phyloP scores from a whole-genome alignment of 2,888 invertebrate genomes.

The Apomyelois bistriatella region DNA sequence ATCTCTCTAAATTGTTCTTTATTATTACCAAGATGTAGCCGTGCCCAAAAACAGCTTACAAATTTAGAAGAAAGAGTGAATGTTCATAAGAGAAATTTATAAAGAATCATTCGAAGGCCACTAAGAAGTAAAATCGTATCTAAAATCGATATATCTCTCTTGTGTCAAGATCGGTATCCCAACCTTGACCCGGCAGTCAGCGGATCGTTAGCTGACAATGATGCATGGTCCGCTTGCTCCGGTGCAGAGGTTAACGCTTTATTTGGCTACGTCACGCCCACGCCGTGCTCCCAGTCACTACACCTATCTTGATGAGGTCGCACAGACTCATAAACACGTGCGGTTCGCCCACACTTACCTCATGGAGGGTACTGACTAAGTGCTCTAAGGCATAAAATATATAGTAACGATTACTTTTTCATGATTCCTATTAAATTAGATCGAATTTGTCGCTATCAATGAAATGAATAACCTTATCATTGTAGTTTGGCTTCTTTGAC shows the following conservation, averaged over 20 bases:
- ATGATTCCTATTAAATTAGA: no score
- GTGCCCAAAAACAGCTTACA: no score
- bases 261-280: conserved; percentile 57
- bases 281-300: conserved; percentile 33
- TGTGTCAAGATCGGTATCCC: conserved; percentile 16
- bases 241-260: conserved; percentile 46
- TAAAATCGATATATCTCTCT: not conserved
- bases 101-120: no score
- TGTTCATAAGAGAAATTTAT: no score
- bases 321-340: conserved; percentile 57
- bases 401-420: no score
- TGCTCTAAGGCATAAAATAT: not conserved
- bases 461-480: no score
- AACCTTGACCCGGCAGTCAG: conserved; percentile 23
- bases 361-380: conserved; percentile 21
- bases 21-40: no score
- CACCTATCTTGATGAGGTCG: conserved; percentile 42
- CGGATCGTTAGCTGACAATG: conserved; percentile 20
- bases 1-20: no score
- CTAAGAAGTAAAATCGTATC: no score
- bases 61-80: no score
- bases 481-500: no score
- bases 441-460: no score
- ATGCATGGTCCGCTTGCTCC: conserved; percentile 31
- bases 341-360: conserved; percentile 45